Conservation (phyloP, 2,888 invertebrate genomes). For the Diloba caeruleocephala region DNA sequence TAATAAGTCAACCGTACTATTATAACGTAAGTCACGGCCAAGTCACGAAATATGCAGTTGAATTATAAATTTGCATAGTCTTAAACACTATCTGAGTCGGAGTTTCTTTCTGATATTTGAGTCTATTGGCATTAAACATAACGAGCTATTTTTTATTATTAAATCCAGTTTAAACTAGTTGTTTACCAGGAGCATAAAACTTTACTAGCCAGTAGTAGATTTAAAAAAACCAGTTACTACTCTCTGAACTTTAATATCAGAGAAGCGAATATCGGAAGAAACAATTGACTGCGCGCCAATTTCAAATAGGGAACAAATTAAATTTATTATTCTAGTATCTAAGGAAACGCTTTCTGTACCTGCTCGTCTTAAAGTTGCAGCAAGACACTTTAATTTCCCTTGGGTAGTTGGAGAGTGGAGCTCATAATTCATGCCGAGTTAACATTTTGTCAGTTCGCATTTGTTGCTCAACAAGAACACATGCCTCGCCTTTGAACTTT, state of each 20-base stretch:
- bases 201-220: constrained; percentile 28
- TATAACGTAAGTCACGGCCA: no score
- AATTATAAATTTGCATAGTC: background rate
- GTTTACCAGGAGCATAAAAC: constrained; percentile 13
- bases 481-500: constrained; percentile 72
- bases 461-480: constrained; percentile 77
- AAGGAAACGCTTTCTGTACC: constrained; percentile 73
- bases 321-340: constrained; percentile 75
- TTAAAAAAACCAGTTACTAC: constrained; percentile 25
- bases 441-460: constrained; percentile 87
- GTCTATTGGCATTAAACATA: background rate
- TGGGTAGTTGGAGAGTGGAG: constrained; percentile 73
- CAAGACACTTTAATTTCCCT: constrained; percentile 88
- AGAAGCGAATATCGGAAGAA: constrained; percentile 37
- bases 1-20: no score
- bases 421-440: constrained; percentile 88
- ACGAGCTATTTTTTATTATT: constrained; percentile 10
- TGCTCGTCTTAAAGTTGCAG: constrained; percentile 85
- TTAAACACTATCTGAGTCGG: no score
- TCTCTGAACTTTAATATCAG: constrained; percentile 28
- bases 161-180: constrained; percentile 17
- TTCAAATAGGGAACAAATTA: constrained; percentile 69
- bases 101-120: no score
- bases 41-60: background rate
- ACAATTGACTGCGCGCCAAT: constrained; percentile 67